Evolutionary conservation across 2,797 vertebrate species (phyloP), one percentile per base, ranked within the genome.

Genomic region (Chromobotia macracanthus): DNA sequence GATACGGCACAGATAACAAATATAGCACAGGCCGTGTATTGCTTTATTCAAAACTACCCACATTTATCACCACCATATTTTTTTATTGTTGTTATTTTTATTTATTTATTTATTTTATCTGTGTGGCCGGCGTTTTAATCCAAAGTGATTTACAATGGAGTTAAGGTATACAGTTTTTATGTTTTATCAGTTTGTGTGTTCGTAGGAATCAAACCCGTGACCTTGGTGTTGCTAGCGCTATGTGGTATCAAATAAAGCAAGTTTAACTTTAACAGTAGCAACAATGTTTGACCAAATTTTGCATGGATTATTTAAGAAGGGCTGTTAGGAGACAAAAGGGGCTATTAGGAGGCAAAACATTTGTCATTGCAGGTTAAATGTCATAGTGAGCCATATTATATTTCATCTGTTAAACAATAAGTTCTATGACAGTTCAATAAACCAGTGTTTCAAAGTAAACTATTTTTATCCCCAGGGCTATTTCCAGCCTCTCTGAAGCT

Each of bases 371-470:
- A 55, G 31, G 60, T 64, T 72, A 55, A 56, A 79, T 51, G 13
- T 71, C 28, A 71, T 1, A 56, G 25, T 28, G 31, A 28, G 48
- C 61, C 25, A 48, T 64, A 63, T 72, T 64, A 51, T 79, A 55
- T 53, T 72, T 55, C 7, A 67, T 66, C 63, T 28, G 2, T 8
- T 60, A 21, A 13, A 60, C 13, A 60, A 25, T 8, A 60, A 60
- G 25, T 60, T 60, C 25, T 23, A 60, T 60, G 23, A 60, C 56
- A 1, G 19, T 67, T 15, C 35, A 44, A 44, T 28, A 56, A 56
- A 44, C 63, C 19, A 67, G 63, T 41, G 6, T 44, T 66, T 53
- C 19, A 67, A 66, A 56, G 21, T 56, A 67, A 76, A 72, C 46
- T 0, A 46, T 10, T 25, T 60, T 18, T 7, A 4, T 19, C 16